These are phyloP conservation scores for Sebastes melanostomus DNA, from an alignment of 2,797 vertebrate species.

Conservation along the genomic window DNA sequence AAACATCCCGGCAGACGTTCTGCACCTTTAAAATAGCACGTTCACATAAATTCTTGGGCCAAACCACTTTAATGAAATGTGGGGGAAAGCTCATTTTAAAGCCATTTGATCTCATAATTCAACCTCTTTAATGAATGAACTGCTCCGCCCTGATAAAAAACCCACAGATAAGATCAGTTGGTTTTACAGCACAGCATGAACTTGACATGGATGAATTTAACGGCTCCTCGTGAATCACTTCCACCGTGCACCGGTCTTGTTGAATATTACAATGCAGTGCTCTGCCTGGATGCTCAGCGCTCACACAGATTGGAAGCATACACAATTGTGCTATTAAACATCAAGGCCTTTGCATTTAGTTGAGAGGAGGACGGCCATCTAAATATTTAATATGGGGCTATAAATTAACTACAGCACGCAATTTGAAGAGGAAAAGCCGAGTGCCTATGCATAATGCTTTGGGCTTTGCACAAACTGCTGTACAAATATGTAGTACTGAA, in stretches of 20 bases:
- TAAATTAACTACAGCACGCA: constrained; percentile 23
- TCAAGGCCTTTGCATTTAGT: constrained; percentile 49
- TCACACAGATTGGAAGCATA: constrained; percentile 23
- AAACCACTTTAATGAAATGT: constrained; percentile 38
- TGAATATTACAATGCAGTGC: constrained; percentile 45
- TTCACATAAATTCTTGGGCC: constrained; percentile 18
- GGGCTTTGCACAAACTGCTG: not conserved
- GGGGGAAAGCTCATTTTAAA: constrained; percentile 9
- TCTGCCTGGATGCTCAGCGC: constrained; percentile 32
- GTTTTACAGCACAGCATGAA: constrained; percentile 40
- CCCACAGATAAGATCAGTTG: constrained; percentile 36
- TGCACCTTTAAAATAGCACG: constrained; percentile 31
- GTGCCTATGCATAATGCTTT: not conserved
- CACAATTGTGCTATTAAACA: constrained; percentile 54
- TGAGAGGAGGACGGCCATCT: constrained; percentile 2
- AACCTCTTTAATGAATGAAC: constrained; percentile 47
- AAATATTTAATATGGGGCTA: constrained; percentile 45
- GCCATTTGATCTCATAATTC: constrained; percentile 40
- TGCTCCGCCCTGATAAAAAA: constrained; percentile 40
- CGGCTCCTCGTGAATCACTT: constrained; percentile 57
- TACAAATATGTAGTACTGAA: not conserved
- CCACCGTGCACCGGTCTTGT: constrained; percentile 8
- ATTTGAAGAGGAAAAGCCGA: not conserved
- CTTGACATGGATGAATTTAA: constrained; percentile 51
- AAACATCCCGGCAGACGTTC: constrained; percentile 14